Base-by-base conservation (phyloP, 2,888 invertebrate species). In the Drosophila mettleri region DNA sequence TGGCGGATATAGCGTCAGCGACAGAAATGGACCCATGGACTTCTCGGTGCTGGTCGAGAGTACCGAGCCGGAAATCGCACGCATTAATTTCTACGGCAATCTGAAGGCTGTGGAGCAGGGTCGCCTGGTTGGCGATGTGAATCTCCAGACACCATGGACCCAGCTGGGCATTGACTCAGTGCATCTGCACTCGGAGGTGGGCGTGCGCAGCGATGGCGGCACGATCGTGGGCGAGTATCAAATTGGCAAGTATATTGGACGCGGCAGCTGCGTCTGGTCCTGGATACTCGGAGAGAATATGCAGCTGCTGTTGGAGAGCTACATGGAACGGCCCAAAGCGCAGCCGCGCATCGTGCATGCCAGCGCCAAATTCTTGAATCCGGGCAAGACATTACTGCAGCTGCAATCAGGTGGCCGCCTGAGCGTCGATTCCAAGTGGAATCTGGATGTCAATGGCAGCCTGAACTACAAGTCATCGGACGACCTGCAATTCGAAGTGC, bases 391-490 rank as follows among this genome's bases (percentile, higher is more conserved):
- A 12, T 94, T 93, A 68, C 91, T 93, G 20, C 91, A 93, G 53
- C 49, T 95, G 3, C 90, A 93, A 36, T 71, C 93, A 0, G 94
- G 94, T 0, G 93, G 94, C 7, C 93, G 94, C 61, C 86, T 95
- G 4, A 93, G 93, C 73, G 91, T 95, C 7, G 94, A 95, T 80
- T 92, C 91, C 1, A 80, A 92, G 20, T 95, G 95, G 95, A 93
- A 92, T 90, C 89, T 94, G 7, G 93, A 92, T 10, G 90, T 93
- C 1, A 94, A 94, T 72, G 91, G 93, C 18, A 93, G 93, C 2
- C 31, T 90, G 33, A 79, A 74, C 20, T 90, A 67, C 48, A 69
- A 78, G 5, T 91, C 91, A 0, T n/a, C 74, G 0, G 88, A 91
- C 61, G 91, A 92, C 16, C 87, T 94, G 24, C 92, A 93, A 45